Evolutionary conservation across 2,888 invertebrate genomes (phyloP), one percentile per base, ranked within the genome.

Genomic region (Yponomeuta malinellus): DNA sequence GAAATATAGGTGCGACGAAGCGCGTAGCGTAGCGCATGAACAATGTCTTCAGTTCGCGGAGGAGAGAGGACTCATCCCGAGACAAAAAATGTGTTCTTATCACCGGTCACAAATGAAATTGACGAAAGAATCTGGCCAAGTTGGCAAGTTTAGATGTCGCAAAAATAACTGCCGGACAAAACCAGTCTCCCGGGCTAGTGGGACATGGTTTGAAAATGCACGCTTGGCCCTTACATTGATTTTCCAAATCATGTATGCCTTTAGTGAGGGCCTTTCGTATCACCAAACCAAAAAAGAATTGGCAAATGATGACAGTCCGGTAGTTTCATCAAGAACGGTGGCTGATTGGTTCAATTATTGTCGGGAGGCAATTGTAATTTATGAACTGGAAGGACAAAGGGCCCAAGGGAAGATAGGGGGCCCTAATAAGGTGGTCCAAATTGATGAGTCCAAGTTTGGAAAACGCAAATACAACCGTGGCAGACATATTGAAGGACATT

Each of bases 361-460:
- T 63, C 48, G 75, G 23, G 75, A 75, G 43, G 64, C 73, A 43
- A 71, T 74, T 2, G 48, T 59, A 43, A 43, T 75, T 3, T 74
- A 74, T 66, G 59, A 75, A 48, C 10, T 75, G 29, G 74, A 75
- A 71, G 8, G 69, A 70, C 5, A 2, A 23, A 10, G n/a, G 43
- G 43, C 43, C 43, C 43, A 15, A 5, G 52, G 23, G 31, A 76
- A 75, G 66, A 76, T 76, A 48, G 74, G 74, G 15, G 75, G 75
- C 1, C 73, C 73, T 0, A 71, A 71, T 1, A 76, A 76, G 73
- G 71, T 75, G 12, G 75, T 75, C 0, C 75, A 77, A 69, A 73
- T 75, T n/a, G 75, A 76, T 73, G 73, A 75, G 43, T 69, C 68
- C 10, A 76, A 76, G 69, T 77, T 75, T 71, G 73, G 73, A 2